These are phyloP conservation scores for Leptosomus discolor DNA, from an alignment of 2,113 vertebrate species.

Conservation along the genomic window DNA sequence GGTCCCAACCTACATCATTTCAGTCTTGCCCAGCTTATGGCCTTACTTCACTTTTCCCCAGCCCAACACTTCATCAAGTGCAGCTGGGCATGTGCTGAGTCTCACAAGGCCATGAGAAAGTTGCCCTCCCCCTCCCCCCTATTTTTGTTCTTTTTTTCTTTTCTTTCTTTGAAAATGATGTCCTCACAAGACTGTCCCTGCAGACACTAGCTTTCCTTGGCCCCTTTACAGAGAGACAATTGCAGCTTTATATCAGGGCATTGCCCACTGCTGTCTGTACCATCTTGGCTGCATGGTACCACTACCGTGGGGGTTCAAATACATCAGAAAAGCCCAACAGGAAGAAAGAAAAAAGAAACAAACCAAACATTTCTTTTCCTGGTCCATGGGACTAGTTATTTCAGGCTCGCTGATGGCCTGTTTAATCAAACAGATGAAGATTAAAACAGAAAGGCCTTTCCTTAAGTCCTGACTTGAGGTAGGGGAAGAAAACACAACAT, in stretches of 20 bases:
- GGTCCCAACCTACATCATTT: too few relatives aligned
- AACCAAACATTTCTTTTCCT: background rate
- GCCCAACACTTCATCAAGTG: background rate
- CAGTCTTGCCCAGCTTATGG: background rate
- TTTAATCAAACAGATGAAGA: background rate
- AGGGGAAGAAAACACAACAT: background rate
- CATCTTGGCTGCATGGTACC: too few relatives aligned
- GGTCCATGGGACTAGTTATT: background rate
- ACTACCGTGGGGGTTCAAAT: background rate
- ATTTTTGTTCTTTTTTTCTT: background rate
- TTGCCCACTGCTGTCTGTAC: background rate
- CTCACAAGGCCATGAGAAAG: background rate
- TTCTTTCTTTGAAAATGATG: background rate
- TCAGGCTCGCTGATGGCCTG: fast-evolving
- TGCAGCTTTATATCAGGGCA: background rate
- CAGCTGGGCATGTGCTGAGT: background rate
- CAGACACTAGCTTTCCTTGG: background rate
- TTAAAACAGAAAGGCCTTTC: background rate
- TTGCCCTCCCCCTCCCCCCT: fast-evolving
- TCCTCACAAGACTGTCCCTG: too few relatives aligned
- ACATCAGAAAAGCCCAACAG: background rate
- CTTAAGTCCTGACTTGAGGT: background rate
- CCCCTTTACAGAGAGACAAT: background rate
- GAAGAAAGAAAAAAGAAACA: background rate
- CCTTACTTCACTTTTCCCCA: background rate